Evolutionary conservation across 2,113 vertebrate genomes (phyloP), one percentile per base, ranked within the genome.

Genomic region (Labeo catla): DNA sequence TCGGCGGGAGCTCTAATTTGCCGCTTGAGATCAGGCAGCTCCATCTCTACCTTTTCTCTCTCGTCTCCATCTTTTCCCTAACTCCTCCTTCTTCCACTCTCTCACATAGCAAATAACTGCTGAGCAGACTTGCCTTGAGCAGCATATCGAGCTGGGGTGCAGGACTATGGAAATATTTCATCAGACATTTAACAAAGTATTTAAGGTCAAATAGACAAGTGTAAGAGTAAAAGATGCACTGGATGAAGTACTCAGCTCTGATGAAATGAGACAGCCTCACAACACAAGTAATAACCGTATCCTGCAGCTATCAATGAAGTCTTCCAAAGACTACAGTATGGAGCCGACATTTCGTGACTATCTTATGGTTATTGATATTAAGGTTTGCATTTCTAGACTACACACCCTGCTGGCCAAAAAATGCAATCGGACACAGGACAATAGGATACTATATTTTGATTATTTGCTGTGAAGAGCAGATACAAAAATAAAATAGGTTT

Each of bases 1-100:
- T 98, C 92, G 90, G 81, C 85, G 85, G 93, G 91, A 91, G 88
- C 89, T 92, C 90, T 93, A 94, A 95, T 96, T 95, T 96, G 91
- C 92, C 94, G 93, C 93, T 93, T 93, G 95, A 96, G 95, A 95
- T 90, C 92, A 87, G 88, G 89, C 81, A 91, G 91, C 86, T 81
- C 90, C 88, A 88, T 88, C 80, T 80, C 88, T 87, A 89, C 78
- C 82, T 85, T 81, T 83, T 86, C 88, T 81, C 87, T 80, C 61
- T 49, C 61, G 16, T 87, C 87, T 87, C 21, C 21, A 19, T 57
- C 70, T 82, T 88, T 73, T 43, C 59, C 84, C 19, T 39, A 50
- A 79, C 59, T 45, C 45, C 73, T 68, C 86, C 50, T 36, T 39
- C 78, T 61, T 63, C 78, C 50, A n/a, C 82, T 54, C 74, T 76